These are phyloP conservation scores for Antheraea yamamai DNA, from an alignment of 2,888 invertebrate genomes.

Conservation along the genomic window DNA sequence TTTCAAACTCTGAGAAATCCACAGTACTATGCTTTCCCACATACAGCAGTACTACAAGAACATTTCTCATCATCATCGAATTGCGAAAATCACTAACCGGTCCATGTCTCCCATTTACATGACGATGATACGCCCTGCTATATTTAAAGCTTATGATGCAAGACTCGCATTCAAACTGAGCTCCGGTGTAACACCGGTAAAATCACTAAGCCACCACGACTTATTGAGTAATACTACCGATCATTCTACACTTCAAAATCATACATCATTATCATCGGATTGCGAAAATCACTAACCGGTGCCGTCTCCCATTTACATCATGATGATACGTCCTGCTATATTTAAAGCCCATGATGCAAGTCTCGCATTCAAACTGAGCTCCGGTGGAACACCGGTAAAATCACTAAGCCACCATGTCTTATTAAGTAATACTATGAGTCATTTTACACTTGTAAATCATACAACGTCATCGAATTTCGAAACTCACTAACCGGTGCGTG, in stretches of 20 bases:
- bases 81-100: no score
- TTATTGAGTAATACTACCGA: background rate
- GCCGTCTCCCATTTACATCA: conserved; percentile 18
- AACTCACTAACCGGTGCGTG: conserved; percentile 49
- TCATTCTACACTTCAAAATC: background rate
- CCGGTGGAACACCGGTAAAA: conserved; percentile 31
- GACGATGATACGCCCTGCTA: no score
- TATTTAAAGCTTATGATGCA: no score
- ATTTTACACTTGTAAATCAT: background rate
- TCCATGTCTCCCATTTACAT: no score
- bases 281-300: conserved; percentile 38
- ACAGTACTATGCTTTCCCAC: no score
- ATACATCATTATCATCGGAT: background rate
- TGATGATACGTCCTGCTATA: conserved; percentile 24
- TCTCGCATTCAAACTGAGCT: conserved; percentile 51
- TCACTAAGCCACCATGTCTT: no score
- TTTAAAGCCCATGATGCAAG: conserved; percentile 52
- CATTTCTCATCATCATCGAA: no score
- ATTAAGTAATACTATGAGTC: background rate
- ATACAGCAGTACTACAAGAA: no score
- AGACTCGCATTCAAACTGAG: no score
- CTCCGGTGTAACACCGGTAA: no score
- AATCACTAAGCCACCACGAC: no score
- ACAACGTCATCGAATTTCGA: background rate
- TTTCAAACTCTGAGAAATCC: no score